Evolutionary conservation across 2,888 invertebrate species (phyloP).

Genomic region (Deroplatys truncata): DNA sequence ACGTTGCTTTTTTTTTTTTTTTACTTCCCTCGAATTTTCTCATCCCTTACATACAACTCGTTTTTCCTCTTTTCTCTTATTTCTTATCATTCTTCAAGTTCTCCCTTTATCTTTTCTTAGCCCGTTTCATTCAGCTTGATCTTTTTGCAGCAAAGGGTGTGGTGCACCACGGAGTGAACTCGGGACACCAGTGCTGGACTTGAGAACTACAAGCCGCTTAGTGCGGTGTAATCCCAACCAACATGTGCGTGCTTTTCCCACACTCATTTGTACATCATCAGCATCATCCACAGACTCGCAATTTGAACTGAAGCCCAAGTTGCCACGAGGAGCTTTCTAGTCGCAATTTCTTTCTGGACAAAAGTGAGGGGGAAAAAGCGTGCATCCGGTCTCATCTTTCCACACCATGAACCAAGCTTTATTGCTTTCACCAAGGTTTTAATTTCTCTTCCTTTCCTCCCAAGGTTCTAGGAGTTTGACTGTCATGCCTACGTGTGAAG

Average conservation of each 20-base stretch:
- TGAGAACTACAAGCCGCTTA: neutral
- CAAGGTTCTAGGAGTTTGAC: neutral
- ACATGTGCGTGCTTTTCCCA: neutral
- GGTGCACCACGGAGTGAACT: neutral
- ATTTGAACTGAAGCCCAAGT: neutral
- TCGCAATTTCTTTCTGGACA: neutral
- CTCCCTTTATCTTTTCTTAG: neutral
- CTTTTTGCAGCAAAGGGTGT: neutral
- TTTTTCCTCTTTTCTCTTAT: neutral
- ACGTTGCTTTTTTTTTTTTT: neutral
- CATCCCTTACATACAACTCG: neutral
- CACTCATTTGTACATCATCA: neutral
- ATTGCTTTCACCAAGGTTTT: neutral
- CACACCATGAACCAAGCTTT: neutral
- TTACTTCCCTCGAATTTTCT: neutral
- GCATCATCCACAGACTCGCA: neutral
- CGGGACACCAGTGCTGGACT: neutral
- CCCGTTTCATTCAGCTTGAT: neutral
- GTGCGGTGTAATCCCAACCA: neutral
- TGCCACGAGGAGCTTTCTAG: neutral
- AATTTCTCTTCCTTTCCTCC: neutral
- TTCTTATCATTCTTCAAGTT: neutral
- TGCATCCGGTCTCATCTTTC: neutral
- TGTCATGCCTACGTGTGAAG: neutral
- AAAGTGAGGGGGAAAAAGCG: neutral